A percentile compares a stretch with the other conserved stretches of the same genome.
Conservation (phyloP, 2,888 invertebrate genomes). For the Erebia aethiops region DNA sequence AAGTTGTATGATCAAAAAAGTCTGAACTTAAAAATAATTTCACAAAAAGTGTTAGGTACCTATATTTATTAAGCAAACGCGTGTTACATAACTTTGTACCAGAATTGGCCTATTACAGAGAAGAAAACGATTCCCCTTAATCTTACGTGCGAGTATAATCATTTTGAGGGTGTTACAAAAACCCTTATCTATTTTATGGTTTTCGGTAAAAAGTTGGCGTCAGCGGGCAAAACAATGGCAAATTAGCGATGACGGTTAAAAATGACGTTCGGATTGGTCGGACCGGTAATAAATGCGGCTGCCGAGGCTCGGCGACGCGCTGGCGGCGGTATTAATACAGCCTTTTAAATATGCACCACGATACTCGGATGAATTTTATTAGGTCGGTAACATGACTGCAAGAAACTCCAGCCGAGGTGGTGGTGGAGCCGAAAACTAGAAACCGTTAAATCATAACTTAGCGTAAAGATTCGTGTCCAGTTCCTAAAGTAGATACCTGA, state of each 20-base stretch:
- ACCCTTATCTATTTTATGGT: constrained; percentile 79
- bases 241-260: constrained; percentile 81
- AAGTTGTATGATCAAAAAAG: too few relatives aligned
- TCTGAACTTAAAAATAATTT: too few relatives aligned
- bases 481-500: too few relatives aligned
- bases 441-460: not conserved
- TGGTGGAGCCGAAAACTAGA: too few relatives aligned
- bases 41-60: too few relatives aligned
- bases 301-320: constrained; percentile 52
- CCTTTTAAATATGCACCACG: constrained; percentile 43
- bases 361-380: constrained; percentile 40
- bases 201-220: constrained; percentile 77
- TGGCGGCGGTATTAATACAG: constrained; percentile 62
- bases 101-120: not conserved
- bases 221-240: constrained; percentile 78
- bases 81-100: constrained; percentile 33
- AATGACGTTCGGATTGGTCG: constrained; percentile 69
- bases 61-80: not conserved
- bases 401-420: constrained; percentile 5
- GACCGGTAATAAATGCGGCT: constrained; percentile 47
- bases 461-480: not conserved
- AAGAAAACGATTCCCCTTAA: constrained; percentile 50
- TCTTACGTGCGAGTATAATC: constrained; percentile 61
- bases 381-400: constrained; percentile 19
- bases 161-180: constrained; percentile 69